Base-by-base conservation (phyloP, 2,113 vertebrate species). In the Zootoca vivipara region DNA sequence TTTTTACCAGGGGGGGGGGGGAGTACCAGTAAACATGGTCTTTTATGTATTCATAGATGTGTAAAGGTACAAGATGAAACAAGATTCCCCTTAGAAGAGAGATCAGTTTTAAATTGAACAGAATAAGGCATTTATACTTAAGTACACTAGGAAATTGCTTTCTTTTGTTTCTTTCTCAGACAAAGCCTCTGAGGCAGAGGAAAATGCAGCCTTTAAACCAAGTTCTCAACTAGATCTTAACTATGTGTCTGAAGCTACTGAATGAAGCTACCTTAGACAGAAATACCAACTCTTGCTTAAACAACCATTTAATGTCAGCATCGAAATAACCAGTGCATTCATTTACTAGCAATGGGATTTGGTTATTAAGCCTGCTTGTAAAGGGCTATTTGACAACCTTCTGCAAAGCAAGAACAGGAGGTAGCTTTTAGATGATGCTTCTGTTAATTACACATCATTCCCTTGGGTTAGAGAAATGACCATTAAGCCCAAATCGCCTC, bases 261-360 rank as follows among this genome's bases (percentile, higher is more conserved):
- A 0, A 72, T 77, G 80, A 18, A 62, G 7, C 28, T 69, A 30
- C 75, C 5, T n/a, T 78, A 56, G 24, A 46, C 33, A 18, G 8
- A 26, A 78, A 58, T 84, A 30, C 24, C 24, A 40, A 1, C 2
- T n/a, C 22, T 78, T 82, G 24, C 89, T 83, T 75, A 78, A 90
- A 84, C 1, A 88, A 78, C 56, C 64, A 69, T 24, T 62, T 89
- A 86, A 65, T 74, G n/a, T 67, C 46, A n/a, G 20, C 77, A 80
- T 74, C 84, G 84, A 79, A 74, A 83, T 85, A 87, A 92, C 67
- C 73, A 82, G 62, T 78, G 75, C 73, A 91, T 90, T 56, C 78
- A 72, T 72, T 70, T 26, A 70, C 4, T 13, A 70, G 24, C 42
- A 56, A 52, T 22, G 30, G 22, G 64, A 52, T 89, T 91, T 80